Percentiles rank a stretch among this genome's conserved stretches.
phyloP scores from a whole-genome alignment of 1,140 invertebrate species.

The Polyergus mexicanus region DNA sequence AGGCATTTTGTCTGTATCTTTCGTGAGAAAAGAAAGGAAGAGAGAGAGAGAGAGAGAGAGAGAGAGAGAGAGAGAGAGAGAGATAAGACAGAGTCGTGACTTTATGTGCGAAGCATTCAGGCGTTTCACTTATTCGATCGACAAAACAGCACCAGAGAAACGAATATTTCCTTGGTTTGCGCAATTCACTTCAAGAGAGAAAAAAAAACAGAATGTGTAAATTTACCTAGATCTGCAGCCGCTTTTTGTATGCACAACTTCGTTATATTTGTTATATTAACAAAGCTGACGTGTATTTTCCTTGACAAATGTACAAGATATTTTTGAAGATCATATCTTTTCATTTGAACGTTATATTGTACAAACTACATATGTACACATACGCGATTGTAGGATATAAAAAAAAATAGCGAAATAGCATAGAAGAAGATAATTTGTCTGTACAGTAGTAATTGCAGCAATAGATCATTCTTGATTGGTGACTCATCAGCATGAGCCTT shows the following conservation, averaged over 20 bases:
- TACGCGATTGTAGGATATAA: neutral
- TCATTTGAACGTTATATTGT: neutral
- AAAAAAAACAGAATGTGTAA: conserved; percentile 12
- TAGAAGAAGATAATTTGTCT: neutral
- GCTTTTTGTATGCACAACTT: conserved; percentile 6
- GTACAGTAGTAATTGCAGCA: neutral
- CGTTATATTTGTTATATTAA: conserved; percentile 14
- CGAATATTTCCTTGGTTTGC: conserved; percentile 39
- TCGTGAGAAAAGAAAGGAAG: conserved; percentile 3
- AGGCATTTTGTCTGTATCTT: conserved; percentile 26
- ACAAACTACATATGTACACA: no score
- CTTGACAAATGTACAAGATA: neutral
- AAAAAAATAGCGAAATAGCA: neutral
- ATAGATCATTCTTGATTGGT: neutral
- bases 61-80: no score
- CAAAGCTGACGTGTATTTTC: no score
- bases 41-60: neutral
- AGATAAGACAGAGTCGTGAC: conserved; percentile 24
- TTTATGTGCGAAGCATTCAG: conserved; percentile 27
- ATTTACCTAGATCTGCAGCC: conserved; percentile 42
- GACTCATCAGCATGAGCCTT: neutral
- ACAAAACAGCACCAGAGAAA: neutral
- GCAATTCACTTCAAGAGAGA: conserved; percentile 27
- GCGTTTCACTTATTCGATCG: conserved; percentile 39
- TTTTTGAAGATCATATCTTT: conserved; percentile 1